Percentiles rank a stretch among this genome's conserved stretches.
These are phyloP conservation scores for Cyprinodon brontotheroides DNA, from an alignment of 2,113 vertebrate species.

Conservation along the genomic window DNA sequence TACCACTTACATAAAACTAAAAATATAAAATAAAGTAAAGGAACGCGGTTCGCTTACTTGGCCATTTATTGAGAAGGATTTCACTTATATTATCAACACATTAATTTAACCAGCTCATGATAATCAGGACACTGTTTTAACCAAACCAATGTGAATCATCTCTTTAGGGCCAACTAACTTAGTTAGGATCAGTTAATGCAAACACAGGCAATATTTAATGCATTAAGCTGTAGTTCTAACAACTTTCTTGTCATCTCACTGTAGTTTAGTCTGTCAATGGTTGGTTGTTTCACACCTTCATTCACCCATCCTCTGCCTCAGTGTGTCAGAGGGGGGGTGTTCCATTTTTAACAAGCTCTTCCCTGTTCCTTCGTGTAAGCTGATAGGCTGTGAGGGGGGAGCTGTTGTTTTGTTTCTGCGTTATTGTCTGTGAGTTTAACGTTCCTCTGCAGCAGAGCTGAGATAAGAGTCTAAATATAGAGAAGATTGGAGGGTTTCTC, in stretches of 20 bases:
- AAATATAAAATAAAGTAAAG: too few relatives aligned
- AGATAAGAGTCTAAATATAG: constrained; percentile 73
- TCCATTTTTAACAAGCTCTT: constrained; percentile 64
- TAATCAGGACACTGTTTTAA: too few relatives aligned
- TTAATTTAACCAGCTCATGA: too few relatives aligned
- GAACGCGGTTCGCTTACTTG: too few relatives aligned
- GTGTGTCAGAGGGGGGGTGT: constrained; percentile 41
- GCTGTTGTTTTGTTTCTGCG: constrained; percentile 62
- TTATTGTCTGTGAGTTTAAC: constrained; percentile 50
- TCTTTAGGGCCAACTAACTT: too few relatives aligned
- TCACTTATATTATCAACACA: background rate
- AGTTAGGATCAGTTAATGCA: background rate
- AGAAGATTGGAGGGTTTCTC: constrained; percentile 22
- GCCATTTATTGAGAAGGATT: too few relatives aligned
- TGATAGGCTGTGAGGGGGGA: constrained; percentile 46
- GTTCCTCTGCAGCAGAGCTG: constrained; percentile 52
- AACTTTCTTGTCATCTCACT: background rate
- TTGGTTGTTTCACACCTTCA: background rate
- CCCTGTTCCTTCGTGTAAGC: constrained; percentile 58
- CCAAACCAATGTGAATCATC: background rate
- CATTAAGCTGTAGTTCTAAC: background rate
- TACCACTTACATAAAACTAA: too few relatives aligned
- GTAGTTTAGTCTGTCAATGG: background rate
- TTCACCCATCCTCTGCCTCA: background rate
- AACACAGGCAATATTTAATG: background rate